A percentile compares a stretch with the other conserved stretches of the same genome.
Evolutionary conservation across 2,797 vertebrate species (phyloP).

Genomic region (Phrynocephalus vlangalii): DNA sequence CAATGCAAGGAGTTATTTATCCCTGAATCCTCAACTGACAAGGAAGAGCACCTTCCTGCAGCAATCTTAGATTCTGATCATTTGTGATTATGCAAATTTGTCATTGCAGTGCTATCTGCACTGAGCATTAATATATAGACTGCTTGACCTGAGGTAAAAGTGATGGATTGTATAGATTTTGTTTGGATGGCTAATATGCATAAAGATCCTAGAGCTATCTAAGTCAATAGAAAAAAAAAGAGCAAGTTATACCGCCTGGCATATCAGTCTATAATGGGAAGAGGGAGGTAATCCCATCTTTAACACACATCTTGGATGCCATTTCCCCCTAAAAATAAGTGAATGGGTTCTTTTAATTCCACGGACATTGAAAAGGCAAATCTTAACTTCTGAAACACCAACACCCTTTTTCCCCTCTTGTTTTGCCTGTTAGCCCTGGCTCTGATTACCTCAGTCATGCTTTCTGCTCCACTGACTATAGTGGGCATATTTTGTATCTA

Average conservation of each 20-base stretch:
- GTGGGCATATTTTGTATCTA: too few relatives aligned
- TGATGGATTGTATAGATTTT: background rate
- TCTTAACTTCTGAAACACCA: background rate
- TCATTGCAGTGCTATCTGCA: background rate
- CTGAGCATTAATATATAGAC: background rate
- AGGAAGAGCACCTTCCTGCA: conserved; percentile 24
- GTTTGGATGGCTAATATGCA: background rate
- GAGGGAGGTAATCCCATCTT: background rate
- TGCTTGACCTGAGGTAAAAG: conserved; percentile 9
- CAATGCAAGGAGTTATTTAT: conserved; percentile 12
- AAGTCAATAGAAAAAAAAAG: background rate
- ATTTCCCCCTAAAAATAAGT: background rate
- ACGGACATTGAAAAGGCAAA: background rate
- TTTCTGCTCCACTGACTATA: too few relatives aligned
- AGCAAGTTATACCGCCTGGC: background rate
- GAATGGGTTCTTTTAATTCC: background rate
- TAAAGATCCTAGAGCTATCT: background rate
- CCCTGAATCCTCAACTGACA: conserved; percentile 14
- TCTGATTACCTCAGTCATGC: too few relatives aligned
- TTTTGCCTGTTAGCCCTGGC: too few relatives aligned
- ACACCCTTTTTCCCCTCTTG: too few relatives aligned
- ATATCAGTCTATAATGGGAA: background rate
- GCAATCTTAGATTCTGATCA: background rate
- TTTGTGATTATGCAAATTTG: conserved; percentile 36
- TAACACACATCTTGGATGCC: background rate